A percentile compares a stretch with the other conserved stretches of the same genome.
Evolutionary conservation across 2,888 invertebrate genomes (phyloP).

Genomic region (Lithodes maja): DNA sequence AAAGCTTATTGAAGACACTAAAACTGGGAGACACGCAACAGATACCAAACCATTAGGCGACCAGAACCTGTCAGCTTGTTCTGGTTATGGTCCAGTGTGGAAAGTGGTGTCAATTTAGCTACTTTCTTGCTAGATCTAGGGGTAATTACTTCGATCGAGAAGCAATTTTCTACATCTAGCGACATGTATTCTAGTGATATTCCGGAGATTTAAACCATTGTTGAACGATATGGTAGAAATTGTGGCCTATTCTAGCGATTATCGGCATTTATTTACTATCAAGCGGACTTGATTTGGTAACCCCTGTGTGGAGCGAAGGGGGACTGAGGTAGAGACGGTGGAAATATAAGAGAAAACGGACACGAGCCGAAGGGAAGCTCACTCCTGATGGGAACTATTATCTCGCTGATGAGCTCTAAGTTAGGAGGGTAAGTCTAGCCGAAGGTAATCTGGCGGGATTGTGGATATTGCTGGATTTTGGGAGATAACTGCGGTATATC

Average conservation of each 20-base stretch:
- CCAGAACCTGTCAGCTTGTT: conserved; percentile 5
- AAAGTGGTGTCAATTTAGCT: too few species aligned
- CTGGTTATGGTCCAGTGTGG: background rate
- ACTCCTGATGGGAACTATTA: background rate
- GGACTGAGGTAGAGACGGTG: background rate
- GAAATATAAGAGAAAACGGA: background rate
- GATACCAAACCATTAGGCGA: conserved; percentile 19
- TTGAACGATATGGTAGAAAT: too few species aligned
- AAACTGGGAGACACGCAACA: conserved; percentile 17
- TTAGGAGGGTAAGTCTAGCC: background rate
- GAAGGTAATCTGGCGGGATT: background rate
- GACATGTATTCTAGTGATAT: too few species aligned
- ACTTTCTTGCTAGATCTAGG: too few species aligned
- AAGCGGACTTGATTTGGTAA: too few species aligned
- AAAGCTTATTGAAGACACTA: conserved; percentile 18
- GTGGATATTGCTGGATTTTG: background rate
- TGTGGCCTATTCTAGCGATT: too few species aligned
- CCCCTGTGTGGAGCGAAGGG: background rate
- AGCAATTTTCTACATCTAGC: too few species aligned
- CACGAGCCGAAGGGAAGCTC: background rate
- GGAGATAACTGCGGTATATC: background rate
- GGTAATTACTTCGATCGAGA: too few species aligned
- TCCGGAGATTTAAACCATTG: too few species aligned
- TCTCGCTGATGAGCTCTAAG: background rate
- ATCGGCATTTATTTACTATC: too few species aligned